Evolutionary conservation across 1,140 invertebrate species (phyloP).

Genomic region (Neomicropteryx cornuta): DNA sequence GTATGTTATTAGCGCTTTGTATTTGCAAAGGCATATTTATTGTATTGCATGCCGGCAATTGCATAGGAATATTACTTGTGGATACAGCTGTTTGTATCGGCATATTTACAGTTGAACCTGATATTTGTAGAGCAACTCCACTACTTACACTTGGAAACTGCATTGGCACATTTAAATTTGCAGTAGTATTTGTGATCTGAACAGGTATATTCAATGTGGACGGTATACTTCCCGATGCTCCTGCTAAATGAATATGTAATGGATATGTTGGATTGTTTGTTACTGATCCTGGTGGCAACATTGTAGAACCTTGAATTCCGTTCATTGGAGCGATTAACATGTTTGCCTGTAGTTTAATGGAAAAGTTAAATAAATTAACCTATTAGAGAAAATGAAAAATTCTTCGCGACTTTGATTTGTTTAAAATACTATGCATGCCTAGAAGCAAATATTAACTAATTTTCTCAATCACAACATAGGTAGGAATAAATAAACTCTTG

Average conservation of each 20-base stretch:
- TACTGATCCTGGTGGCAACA: no score
- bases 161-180: conserved; percentile 33
- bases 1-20: conserved; percentile 27
- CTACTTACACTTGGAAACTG: conserved; percentile 26
- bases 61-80: conserved; percentile 30
- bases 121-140: conserved; percentile 28
- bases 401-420: no score
- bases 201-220: conserved; percentile 35
- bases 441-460: no score
- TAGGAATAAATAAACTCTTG: no score
- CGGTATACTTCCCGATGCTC: conserved; percentile 11
- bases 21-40: conserved; percentile 36
- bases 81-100: conserved; percentile 29
- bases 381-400: no score
- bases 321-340: no score
- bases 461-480: no score
- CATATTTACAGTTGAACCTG: conserved; percentile 22
- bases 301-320: no score
- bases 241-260: conserved; percentile 7
- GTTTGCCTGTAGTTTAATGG: no score
- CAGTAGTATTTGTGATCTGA: conserved; percentile 32
- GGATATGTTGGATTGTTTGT: conserved; percentile 8
- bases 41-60: conserved; percentile 32
- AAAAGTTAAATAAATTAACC: no score
- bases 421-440: no score